A percentile compares a stretch with the other conserved stretches of the same genome.
Evolutionary conservation across 2,888 invertebrate genomes (phyloP).

Genomic region (Eupithecia subfuscata): DNA sequence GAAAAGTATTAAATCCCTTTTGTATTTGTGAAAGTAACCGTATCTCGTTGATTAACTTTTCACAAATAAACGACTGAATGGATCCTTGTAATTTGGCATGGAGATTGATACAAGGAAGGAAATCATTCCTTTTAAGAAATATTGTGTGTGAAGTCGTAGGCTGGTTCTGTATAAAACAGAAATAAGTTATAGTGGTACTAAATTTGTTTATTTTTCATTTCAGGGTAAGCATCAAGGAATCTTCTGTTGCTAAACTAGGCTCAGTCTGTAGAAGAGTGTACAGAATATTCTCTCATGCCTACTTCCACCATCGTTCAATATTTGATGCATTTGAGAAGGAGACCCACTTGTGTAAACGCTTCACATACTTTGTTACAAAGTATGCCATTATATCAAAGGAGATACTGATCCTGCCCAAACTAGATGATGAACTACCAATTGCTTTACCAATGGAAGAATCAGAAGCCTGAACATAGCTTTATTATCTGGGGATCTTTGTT

Average conservation of each 20-base stretch:
- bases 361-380: constrained; percentile 99
- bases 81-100: not conserved
- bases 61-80: not conserved
- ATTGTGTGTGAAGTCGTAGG: not conserved
- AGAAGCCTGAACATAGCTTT: constrained; percentile 70
- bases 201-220: constrained; percentile 45
- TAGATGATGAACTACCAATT: constrained; percentile 89
- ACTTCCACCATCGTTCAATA: constrained; percentile 97
- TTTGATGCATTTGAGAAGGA: constrained; percentile 99
- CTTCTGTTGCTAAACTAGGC: constrained; percentile 98
- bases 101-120: not conserved
- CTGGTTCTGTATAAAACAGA: not conserved
- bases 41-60: not conserved
- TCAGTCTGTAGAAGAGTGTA: constrained; percentile 99
- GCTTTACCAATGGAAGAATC: constrained; percentile 82
- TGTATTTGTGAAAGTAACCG: not conserved
- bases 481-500: constrained; percentile 42
- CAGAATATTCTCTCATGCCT: constrained; percentile 99
- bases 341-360: constrained; percentile 96
- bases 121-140: not conserved
- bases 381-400: constrained; percentile 99
- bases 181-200: not conserved
- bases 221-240: constrained; percentile 99
- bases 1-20: not conserved
- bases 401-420: constrained; percentile 98